Evolutionary conservation across 2,888 invertebrate species (phyloP).

Genomic region (Agrotis segetum): DNA sequence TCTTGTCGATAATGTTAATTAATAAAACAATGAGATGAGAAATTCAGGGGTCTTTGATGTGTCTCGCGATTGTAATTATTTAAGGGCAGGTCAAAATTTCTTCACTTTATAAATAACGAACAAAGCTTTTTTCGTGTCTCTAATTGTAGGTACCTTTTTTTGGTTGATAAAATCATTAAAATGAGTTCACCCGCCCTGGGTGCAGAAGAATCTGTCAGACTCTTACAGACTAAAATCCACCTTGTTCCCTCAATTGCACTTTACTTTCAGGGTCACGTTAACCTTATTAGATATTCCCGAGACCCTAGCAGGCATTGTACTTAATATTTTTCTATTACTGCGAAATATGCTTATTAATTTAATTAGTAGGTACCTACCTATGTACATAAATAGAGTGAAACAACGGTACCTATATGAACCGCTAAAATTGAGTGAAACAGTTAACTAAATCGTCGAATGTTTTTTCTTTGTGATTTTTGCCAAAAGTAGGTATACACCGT

Average conservation of each 20-base stretch:
- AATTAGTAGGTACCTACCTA: not conserved
- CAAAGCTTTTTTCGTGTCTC: no score
- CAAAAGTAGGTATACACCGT: no score
- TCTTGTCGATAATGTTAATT: not conserved
- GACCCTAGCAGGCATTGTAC: no score
- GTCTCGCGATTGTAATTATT: not conserved
- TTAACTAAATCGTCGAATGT: constrained; percentile 29
- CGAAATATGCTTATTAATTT: not conserved
- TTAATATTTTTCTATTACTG: not conserved
- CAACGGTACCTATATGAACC: constrained; percentile 47
- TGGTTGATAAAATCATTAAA: no score
- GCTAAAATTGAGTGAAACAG: constrained; percentile 53
- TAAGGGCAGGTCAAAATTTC: not conserved
- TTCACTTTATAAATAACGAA: not conserved
- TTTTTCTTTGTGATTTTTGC: not conserved
- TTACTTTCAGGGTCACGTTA: no score
- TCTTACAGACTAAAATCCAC: no score
- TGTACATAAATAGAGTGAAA: constrained; percentile 1
- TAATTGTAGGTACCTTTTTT: no score
- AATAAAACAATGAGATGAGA: constrained; percentile 7
- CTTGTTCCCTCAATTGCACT: no score
- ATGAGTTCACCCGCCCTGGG: no score
- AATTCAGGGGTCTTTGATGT: not conserved
- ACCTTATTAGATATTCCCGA: no score
- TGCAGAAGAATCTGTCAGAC: no score